A percentile compares a stretch with the other conserved stretches of the same genome.
These are phyloP conservation scores for Argynnis bischoffii DNA, from an alignment of 2,888 invertebrate genomes.

Conservation along the genomic window DNA sequence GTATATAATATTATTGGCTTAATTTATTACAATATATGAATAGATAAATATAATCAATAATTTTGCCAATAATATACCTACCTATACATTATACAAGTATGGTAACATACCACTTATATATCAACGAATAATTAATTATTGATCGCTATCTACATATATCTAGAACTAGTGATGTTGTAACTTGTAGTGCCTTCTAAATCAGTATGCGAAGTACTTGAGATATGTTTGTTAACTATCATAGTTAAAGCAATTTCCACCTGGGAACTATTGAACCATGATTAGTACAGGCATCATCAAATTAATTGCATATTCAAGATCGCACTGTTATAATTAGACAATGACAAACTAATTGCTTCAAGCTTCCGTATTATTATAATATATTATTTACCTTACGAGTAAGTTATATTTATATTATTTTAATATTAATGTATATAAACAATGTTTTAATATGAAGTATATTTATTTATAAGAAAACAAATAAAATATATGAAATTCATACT, in stretches of 20 bases:
- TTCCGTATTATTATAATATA: slow-evolving; percentile 45
- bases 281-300: slow-evolving; percentile 43
- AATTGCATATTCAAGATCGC: slow-evolving; percentile 52
- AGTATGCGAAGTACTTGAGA: slow-evolving; percentile 8
- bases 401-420: too few relatives aligned
- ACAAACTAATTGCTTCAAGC: slow-evolving; percentile 51
- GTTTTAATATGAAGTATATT: too few relatives aligned
- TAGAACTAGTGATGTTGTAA: not conserved
- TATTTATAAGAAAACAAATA: too few relatives aligned
- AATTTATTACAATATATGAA: too few relatives aligned
- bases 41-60: too few relatives aligned
- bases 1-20: too few relatives aligned
- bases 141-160: not conserved
- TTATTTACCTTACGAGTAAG: not conserved
- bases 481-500: too few relatives aligned
- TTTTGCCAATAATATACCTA: too few relatives aligned
- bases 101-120: too few relatives aligned
- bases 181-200: slow-evolving; percentile 1
- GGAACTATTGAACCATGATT: slow-evolving; percentile 39
- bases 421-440: too few relatives aligned
- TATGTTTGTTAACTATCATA: slow-evolving; percentile 14
- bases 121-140: not conserved
- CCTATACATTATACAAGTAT: too few relatives aligned
- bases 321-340: slow-evolving; percentile 50
- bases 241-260: slow-evolving; percentile 33